These are phyloP conservation scores for Ostrea edulis DNA, from an alignment of 1,140 invertebrate species.

Conservation along the genomic window DNA sequence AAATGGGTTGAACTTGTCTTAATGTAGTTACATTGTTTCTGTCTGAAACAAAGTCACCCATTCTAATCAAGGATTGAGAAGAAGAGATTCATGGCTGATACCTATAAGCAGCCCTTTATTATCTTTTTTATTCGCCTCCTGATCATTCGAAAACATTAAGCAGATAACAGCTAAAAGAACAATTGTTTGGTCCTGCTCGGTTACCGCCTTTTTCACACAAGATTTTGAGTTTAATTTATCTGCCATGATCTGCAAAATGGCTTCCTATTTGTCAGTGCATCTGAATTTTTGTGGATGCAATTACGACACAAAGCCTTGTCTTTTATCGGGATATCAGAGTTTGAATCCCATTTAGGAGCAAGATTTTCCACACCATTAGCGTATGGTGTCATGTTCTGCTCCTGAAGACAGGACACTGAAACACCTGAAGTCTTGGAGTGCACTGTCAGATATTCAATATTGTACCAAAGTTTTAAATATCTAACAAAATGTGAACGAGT, in stretches of 20 bases:
- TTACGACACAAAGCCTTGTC: neutral
- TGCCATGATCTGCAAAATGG: conserved; percentile 17
- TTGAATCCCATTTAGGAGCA: conserved; percentile 17
- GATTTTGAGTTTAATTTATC: conserved; percentile 30
- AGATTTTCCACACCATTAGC: conserved; percentile 15
- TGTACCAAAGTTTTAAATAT: conserved; percentile 9
- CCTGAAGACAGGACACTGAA: neutral
- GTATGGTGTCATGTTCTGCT: conserved; percentile 6
- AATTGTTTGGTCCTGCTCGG: conserved; percentile 13
- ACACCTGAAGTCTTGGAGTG: neutral
- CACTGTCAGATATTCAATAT: conserved; percentile 18
- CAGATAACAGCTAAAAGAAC: conserved; percentile 17
- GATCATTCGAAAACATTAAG: conserved; percentile 16
- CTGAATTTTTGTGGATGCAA: conserved; percentile 28
- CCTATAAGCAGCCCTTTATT: neutral
- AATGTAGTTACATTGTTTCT: conserved; percentile 28
- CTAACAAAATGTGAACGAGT: neutral
- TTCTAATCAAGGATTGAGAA: neutral
- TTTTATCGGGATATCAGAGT: neutral
- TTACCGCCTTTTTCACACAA: conserved; percentile 19
- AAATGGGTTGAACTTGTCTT: conserved; percentile 20
- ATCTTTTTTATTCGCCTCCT: conserved; percentile 16
- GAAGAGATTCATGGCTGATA: neutral
- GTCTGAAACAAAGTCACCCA: neutral
- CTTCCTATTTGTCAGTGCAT: conserved; percentile 28